These are phyloP conservation scores for Lapara coniferarum DNA, from an alignment of 2,888 invertebrate genomes.

Conservation along the genomic window DNA sequence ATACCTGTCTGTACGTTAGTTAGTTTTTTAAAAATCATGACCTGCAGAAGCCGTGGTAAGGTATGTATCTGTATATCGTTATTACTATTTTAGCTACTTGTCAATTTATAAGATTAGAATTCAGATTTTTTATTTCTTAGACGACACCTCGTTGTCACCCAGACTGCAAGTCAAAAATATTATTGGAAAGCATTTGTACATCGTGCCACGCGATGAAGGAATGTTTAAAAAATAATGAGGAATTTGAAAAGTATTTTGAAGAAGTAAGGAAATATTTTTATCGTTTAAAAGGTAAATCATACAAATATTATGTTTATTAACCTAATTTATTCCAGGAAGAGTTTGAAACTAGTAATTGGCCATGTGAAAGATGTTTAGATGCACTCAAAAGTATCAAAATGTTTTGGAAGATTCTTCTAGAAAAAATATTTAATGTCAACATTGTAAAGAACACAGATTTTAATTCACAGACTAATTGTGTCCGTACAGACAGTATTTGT, in stretches of 20 bases:
- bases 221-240: constrained; percentile 59
- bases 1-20: constrained; percentile 58
- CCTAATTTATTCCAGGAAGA: constrained; percentile 60
- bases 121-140: constrained; percentile 42
- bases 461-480: constrained; percentile 33
- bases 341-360: constrained; percentile 74
- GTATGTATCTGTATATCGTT: constrained; percentile 42
- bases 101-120: neutral
- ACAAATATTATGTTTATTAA: neutral
- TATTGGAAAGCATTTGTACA: constrained; percentile 66
- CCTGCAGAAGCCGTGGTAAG: constrained; percentile 54
- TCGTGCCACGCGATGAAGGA: constrained; percentile 68
- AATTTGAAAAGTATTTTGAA: constrained; percentile 65
- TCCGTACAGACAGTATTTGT: constrained; percentile 48
- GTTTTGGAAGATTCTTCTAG: constrained; percentile 73
- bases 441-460: constrained; percentile 48
- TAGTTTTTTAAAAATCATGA: constrained; percentile 58
- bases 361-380: constrained; percentile 71
- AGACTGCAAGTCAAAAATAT: constrained; percentile 68
- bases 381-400: constrained; percentile 74
- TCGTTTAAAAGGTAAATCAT: neutral
- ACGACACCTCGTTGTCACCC: constrained; percentile 65
- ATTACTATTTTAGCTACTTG: neutral
- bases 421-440: constrained; percentile 65
- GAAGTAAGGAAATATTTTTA: constrained; percentile 53